phyloP scores from a whole-genome alignment of 2,888 invertebrate genomes.

The Opisthograptis luteolata region DNA sequence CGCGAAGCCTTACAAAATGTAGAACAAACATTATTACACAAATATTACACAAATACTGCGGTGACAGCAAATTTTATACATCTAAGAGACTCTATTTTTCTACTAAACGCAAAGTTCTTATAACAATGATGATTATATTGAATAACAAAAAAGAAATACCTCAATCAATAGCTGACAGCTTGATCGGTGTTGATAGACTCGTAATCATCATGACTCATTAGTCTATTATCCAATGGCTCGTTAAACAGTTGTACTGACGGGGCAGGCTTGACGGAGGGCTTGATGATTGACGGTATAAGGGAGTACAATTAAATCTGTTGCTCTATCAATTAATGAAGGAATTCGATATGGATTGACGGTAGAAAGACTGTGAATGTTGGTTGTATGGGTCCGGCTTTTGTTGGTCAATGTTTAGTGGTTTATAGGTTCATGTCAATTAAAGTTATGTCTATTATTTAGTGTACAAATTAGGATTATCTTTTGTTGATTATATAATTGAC shows the following conservation, averaged over 20 bases:
- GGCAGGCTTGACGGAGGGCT: constrained; percentile 37
- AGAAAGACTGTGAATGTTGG: constrained; percentile 19
- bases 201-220: constrained; percentile 48
- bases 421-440: constrained; percentile 17
- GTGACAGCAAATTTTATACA: too few relatives aligned
- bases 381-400: constrained; percentile 28
- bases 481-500: too few relatives aligned
- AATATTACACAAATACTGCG: too few relatives aligned
- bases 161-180: constrained; percentile 20
- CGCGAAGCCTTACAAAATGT: too few relatives aligned
- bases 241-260: constrained; percentile 22
- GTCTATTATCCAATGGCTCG: constrained; percentile 28
- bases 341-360: constrained; percentile 44
- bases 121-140: too few relatives aligned
- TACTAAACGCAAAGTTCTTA: too few relatives aligned
- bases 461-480: too few relatives aligned
- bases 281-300: constrained; percentile 47
- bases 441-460: background rate
- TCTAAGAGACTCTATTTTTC: too few relatives aligned
- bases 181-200: constrained; percentile 23
- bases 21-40: too few relatives aligned
- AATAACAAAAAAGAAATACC: constrained; percentile 5
- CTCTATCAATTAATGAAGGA: constrained; percentile 54
- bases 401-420: constrained; percentile 45
- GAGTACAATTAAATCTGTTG: constrained; percentile 52